phyloP scores from a whole-genome alignment of 2,113 vertebrate species.

The Chauna torquata region DNA sequence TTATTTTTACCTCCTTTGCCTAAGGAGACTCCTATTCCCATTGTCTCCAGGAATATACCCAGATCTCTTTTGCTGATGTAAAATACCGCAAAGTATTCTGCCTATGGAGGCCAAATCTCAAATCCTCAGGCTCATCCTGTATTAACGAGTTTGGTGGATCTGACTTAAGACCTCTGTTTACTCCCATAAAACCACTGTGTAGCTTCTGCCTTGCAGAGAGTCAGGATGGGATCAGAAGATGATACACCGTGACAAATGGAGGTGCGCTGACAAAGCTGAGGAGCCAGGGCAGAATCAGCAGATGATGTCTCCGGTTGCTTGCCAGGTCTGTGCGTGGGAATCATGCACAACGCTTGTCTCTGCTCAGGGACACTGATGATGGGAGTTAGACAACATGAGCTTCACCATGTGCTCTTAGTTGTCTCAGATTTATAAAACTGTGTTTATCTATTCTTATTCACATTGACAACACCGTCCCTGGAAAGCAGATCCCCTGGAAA shows the following conservation, averaged over 20 bases:
- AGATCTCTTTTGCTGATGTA: neutral
- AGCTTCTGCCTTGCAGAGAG: neutral
- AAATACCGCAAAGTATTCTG: constrained; percentile 12
- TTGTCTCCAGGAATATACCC: constrained; percentile 8
- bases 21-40: constrained; percentile 7
- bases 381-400: constrained; percentile 23
- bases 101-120: constrained; percentile 2
- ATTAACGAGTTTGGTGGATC: neutral
- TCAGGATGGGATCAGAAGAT: neutral
- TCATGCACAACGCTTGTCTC: constrained; percentile 6
- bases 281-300: neutral
- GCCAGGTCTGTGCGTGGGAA: constrained; percentile 2
- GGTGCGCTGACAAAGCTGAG: neutral
- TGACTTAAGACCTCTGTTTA: neutral
- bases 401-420: neutral
- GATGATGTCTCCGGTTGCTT: constrained; percentile 4
- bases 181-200: neutral
- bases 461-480: neutral
- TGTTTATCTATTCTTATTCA: neutral
- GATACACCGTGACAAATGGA: neutral
- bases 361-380: constrained; percentile 37
- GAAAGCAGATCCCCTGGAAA: constrained; percentile 22
- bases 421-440: neutral
- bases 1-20: constrained; percentile 45
- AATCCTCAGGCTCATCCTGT: neutral